Percentiles rank a stretch among this genome's conserved stretches.
phyloP scores from a whole-genome alignment of 1,140 invertebrate genomes.

The Tetragnatha versicolor region DNA sequence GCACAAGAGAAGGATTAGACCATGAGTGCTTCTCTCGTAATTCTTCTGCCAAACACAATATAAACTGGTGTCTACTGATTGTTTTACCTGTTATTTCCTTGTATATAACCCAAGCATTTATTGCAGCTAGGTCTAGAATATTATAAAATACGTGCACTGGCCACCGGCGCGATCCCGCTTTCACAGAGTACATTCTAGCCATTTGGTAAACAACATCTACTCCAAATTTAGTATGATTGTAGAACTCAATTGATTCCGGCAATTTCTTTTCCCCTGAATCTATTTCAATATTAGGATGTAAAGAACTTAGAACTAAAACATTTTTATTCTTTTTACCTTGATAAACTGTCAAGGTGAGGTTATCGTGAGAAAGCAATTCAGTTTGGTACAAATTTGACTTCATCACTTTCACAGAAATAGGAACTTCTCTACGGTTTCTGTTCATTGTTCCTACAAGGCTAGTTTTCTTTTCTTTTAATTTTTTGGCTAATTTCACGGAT shows the following conservation, averaged over 20 bases:
- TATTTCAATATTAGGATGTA: neutral
- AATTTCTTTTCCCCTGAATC: neutral
- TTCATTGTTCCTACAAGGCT: too few relatives aligned
- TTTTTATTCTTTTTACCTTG: constrained; percentile 3
- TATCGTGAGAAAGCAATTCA: neutral
- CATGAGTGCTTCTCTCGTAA: too few relatives aligned
- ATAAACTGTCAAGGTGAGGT: neutral
- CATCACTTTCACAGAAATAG: neutral
- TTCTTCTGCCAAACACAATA: too few relatives aligned
- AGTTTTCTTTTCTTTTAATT: neutral
- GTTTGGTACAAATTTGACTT: neutral
- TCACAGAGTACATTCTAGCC: constrained; percentile 1
- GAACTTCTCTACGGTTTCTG: constrained; percentile 28
- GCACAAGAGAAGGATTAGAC: too few relatives aligned
- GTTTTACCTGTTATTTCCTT: too few relatives aligned
- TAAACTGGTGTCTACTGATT: too few relatives aligned
- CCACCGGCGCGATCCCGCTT: constrained; percentile 28
- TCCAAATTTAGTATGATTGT: constrained; percentile 22
- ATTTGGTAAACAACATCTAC: constrained; percentile 39
- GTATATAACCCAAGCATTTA: constrained; percentile 14
- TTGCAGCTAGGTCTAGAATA: constrained; percentile 33
- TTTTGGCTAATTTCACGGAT: constrained; percentile 9
- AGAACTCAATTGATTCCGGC: neutral
- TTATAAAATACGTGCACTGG: constrained; percentile 51
- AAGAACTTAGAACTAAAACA: neutral